Conservation (phyloP, 2,797 vertebrate species). For the Falco rusticolus region DNA sequence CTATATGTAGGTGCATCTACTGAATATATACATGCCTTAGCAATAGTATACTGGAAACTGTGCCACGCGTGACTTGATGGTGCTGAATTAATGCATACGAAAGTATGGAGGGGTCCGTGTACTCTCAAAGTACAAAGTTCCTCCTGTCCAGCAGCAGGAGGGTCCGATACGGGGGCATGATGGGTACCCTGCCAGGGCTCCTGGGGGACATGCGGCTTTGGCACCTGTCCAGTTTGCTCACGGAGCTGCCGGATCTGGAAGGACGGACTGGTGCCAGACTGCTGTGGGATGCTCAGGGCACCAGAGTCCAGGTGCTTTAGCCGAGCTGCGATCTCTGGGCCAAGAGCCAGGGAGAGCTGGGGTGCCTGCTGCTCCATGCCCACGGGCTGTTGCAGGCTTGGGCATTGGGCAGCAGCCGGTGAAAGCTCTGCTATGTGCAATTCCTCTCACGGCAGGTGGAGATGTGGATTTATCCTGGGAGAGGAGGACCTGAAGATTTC, state of each 20-base stretch:
- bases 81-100: not conserved
- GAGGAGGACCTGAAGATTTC: not conserved
- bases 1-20: conserved; percentile 23
- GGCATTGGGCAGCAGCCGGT: not conserved
- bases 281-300: not conserved
- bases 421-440: not conserved
- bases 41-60: not conserved
- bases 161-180: rapidly evolving
- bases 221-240: not conserved
- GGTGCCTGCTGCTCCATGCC: not conserved
- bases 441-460: not conserved
- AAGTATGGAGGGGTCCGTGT: not conserved
- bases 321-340: not conserved
- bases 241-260: rapidly evolving
- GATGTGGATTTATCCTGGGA: not conserved
- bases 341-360: not conserved
- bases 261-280: rapidly evolving
- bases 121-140: not conserved
- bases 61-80: not conserved
- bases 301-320: not conserved
- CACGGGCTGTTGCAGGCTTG: not conserved
- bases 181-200: not conserved
- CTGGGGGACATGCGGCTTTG: not conserved
- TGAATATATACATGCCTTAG: conserved; percentile 46
- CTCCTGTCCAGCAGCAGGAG: not conserved